phyloP scores from a whole-genome alignment of 1,140 invertebrate genomes.

The Cydia strobilella region DNA sequence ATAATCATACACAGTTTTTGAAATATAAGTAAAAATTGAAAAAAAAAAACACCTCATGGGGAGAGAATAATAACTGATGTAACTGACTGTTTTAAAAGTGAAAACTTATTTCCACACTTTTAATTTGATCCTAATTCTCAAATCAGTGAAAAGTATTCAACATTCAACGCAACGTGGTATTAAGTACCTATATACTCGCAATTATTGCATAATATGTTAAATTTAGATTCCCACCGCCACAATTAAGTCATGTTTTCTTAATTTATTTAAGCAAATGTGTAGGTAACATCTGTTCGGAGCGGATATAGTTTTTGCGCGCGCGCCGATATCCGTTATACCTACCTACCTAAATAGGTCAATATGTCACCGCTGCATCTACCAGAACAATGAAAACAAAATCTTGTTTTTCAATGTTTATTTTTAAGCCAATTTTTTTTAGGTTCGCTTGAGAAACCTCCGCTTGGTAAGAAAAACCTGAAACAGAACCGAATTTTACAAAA shows the following conservation, averaged over 20 bases:
- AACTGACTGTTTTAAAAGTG: too few relatives aligned
- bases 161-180: too few relatives aligned
- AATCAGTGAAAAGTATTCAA: too few relatives aligned
- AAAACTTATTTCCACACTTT: too few relatives aligned
- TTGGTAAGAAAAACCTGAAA: neutral
- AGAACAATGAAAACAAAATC: neutral
- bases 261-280: constrained; percentile 17
- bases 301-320: constrained; percentile 64
- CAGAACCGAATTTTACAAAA: too few relatives aligned
- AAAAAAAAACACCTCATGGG: too few relatives aligned
- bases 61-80: too few relatives aligned
- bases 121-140: too few relatives aligned
- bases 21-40: too few relatives aligned
- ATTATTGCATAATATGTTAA: too few relatives aligned
- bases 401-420: neutral
- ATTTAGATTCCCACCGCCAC: neutral
- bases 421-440: neutral
- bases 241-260: constrained; percentile 18
- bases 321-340: constrained; percentile 61
- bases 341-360: constrained; percentile 59
- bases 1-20: too few relatives aligned
- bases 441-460: neutral
- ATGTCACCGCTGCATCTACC: constrained; percentile 49
- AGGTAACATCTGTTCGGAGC: constrained; percentile 40
- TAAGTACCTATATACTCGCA: too few relatives aligned